phyloP scores from a whole-genome alignment of 2,797 vertebrate genomes.

The Crocidura indochinensis region DNA sequence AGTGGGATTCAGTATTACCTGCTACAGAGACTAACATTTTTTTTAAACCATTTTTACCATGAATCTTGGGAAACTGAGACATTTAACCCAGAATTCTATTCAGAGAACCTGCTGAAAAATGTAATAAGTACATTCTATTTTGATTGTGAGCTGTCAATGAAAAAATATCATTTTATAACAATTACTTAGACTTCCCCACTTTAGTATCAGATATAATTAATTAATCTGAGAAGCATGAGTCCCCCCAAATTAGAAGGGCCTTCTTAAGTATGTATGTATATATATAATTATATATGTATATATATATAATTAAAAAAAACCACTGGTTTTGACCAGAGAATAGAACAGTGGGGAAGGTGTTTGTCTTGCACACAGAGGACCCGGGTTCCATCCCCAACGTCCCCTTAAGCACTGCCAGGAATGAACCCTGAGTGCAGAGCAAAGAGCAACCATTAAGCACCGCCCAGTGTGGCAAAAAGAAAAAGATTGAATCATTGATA shows the following conservation, averaged over 20 bases:
- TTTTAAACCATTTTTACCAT: slow-evolving; percentile 49
- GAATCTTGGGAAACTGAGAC: slow-evolving; percentile 27
- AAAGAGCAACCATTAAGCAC: too few species aligned
- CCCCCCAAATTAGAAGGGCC: slow-evolving; percentile 3
- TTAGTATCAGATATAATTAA: neutral
- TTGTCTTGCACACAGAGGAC: too few species aligned
- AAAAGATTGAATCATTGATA: neutral
- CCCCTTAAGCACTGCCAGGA: too few species aligned
- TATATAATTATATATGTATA: too few species aligned
- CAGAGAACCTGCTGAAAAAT: slow-evolving; percentile 35
- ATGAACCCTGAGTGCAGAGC: too few species aligned
- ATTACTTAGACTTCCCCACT: slow-evolving; percentile 29
- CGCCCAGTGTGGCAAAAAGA: too few species aligned
- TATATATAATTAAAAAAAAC: too few species aligned
- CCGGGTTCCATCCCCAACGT: too few species aligned
- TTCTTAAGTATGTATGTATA: slow-evolving; percentile 14
- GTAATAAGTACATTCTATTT: slow-evolving; percentile 64
- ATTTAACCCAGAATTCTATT: slow-evolving; percentile 61
- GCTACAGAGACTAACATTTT: too few species aligned
- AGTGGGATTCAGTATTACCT: slow-evolving; percentile 51
- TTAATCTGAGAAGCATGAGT: slow-evolving; percentile 41
- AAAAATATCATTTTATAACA: slow-evolving; percentile 4
- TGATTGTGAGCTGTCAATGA: slow-evolving; percentile 26
- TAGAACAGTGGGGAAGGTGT: slow-evolving; percentile 6
- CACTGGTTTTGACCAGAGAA: neutral